Evolutionary conservation across 2,797 vertebrate genomes (phyloP).

Genomic region (Gambusia yucatana): DNA sequence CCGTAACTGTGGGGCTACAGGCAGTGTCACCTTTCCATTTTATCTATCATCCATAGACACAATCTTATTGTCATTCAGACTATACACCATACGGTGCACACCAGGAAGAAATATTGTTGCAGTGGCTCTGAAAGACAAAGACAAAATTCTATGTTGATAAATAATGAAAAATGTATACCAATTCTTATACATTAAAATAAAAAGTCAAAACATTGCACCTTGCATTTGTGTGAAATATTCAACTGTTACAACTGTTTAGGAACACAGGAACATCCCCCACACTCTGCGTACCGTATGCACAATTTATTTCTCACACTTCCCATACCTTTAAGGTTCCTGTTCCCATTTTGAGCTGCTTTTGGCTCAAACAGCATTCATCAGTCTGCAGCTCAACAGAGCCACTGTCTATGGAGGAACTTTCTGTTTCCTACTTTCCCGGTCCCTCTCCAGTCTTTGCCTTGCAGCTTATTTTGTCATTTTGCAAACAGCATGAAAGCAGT

Average conservation of each 20-base stretch:
- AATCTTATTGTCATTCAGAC: conserved; percentile 1
- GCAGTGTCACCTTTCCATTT: conserved; percentile 17
- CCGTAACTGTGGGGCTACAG: conserved; percentile 35
- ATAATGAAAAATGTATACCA: not conserved
- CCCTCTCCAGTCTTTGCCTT: not conserved
- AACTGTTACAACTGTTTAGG: not conserved
- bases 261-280: conserved; percentile 8
- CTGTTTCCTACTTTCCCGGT: conserved; percentile 14
- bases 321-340: conserved; percentile 13
- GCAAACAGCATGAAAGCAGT: not conserved
- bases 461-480: not conserved
- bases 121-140: not conserved
- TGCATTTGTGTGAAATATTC: not conserved
- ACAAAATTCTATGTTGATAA: not conserved
- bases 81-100: not conserved
- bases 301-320: conserved; percentile 11
- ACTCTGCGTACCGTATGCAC: conserved; percentile 10
- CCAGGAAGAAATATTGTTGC: not conserved
- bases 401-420: conserved; percentile 10
- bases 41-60: conserved; percentile 17
- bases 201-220: not conserved
- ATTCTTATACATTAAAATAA: not conserved
- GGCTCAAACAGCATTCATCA: conserved; percentile 35
- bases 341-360: conserved; percentile 5
- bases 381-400: conserved; percentile 37